Evolutionary conservation across 1,140 invertebrate genomes (phyloP), one percentile per base, ranked within the genome.

Genomic region (Drosophila malerkotliana): DNA sequence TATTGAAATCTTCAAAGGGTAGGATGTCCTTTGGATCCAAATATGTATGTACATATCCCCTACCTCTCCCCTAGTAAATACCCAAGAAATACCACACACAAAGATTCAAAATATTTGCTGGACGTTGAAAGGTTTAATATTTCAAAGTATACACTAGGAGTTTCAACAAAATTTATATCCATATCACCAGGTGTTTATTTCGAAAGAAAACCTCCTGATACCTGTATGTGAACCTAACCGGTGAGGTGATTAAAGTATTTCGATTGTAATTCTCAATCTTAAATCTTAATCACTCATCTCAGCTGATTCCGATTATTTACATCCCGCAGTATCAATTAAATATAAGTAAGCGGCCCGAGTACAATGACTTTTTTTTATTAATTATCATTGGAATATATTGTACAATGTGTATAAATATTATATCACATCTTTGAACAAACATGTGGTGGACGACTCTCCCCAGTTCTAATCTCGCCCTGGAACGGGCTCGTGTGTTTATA

Each of bases 321-420:
- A 37, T 63, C 34, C 21, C 37, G 47, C 56, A 64, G 54, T 82
- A 68, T 68, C 59, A 76, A 79, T 75, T 72, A 79, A 67, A 53
- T 37, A 56, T n/a, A 14, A 45, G 61, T 45, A 30, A 18, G 28
- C 24, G 21, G 28, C 49, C 10, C 37, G 63, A 66, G 73, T 59
- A 56, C 82, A 61, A 64, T 87, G 77, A 87, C 30, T 34, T 48
- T 54, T 64, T 64, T 24, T n/a, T 59, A 61, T 68, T 61, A 63
- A 79, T 84, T 73, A 63, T 63, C 18, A 51, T 18, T n/a, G 34
- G 12, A 37, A 12, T n/a, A 37, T 12, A 37, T 37, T 37, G 34
- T 37, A 37, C 10, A n/a, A 37, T 37, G 34, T 12, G 10, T 37
- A 37, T 37, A 51, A 52, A 49, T 72, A 62, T 59, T 75, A 75